Conservation (phyloP, 2,113 vertebrate species). For the Galeopterus variegatus region DNA sequence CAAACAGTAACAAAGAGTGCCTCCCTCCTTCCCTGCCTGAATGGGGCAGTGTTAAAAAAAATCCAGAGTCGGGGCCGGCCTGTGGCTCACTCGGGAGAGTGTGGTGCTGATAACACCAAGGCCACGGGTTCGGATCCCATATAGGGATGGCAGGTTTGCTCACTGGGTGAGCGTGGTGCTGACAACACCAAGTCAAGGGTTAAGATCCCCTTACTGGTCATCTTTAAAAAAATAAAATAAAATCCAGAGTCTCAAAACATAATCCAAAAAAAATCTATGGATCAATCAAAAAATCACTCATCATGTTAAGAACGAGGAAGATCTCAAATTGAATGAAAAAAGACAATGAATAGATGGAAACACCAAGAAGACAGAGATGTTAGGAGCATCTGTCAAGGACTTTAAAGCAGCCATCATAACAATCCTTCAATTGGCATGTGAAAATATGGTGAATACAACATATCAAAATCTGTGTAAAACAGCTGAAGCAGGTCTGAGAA, state of each 20-base stretch:
- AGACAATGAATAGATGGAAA: neutral
- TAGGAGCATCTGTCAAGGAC: neutral
- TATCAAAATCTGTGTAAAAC: neutral
- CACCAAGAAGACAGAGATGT: neutral
- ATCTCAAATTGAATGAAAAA: neutral
- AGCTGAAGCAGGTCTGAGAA: neutral
- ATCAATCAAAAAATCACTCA: neutral
- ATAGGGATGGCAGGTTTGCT: too few species aligned
- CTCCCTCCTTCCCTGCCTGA: neutral
- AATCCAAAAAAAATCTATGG: neutral
- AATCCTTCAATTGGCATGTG: neutral
- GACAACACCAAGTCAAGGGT: too few species aligned
- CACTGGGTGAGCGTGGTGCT: too few species aligned
- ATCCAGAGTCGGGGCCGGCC: too few species aligned
- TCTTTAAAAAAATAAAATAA: constrained; percentile 47
- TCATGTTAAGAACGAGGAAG: neutral
- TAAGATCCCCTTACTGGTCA: too few species aligned
- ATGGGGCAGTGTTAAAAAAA: neutral
- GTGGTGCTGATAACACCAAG: too few species aligned
- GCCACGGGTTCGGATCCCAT: too few species aligned
- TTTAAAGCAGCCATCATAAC: constrained; percentile 24
- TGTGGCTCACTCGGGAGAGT: too few species aligned
- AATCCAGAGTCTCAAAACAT: neutral
- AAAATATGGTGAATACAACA: neutral
- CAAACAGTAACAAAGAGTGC: neutral